Base-by-base conservation (phyloP, 1,140 invertebrate species). In the Orchesella cincta region DNA sequence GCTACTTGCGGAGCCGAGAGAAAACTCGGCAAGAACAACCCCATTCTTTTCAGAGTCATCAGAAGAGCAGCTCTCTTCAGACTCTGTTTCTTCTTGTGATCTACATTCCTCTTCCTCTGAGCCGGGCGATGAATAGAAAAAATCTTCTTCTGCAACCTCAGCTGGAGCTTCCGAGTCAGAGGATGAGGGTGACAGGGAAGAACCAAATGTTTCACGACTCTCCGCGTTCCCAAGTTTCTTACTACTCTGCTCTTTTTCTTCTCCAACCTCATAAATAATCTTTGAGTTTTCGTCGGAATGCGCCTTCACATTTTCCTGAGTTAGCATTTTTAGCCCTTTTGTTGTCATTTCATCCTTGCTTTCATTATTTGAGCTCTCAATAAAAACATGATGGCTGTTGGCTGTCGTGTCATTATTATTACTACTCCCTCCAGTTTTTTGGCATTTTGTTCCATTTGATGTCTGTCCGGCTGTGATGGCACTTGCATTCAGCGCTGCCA, bases 101-200 rank as follows among this genome's bases (percentile, higher is more conserved):
- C 29, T 29, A 64, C 54, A 36, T 52, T 77, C 73, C 28, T 79
- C 80, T 31, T 78, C 79, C 51, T 80, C 79, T 31, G 71, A 73
- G 34, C 70, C 78, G 70, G 79, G 73, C 20, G 77, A 74, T 8
- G 79, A 80, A 35, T 79, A 80, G 75, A 82, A 82, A 76, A 82
- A 82, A 73, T 82, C 81, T 52, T 82, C 81, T 75, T 82, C 81
- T 26, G 79, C 75, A 8, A 82, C 79, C 46, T 81, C 81, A 70
- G 67, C 71, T 5, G 81, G 81, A 16, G 74, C 39, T 78, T 76
- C 74, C 23, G 76, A 57, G 46, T 78, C 77, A 1, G 71, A 74
- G 14, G 70, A 73, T 34, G 57, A 72, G 33, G 74, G 46, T 57
- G 46, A 75, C 46, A 75, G 33, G 26, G 77, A 78, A 36, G 74